Percentiles rank a stretch among this genome's conserved stretches.
Evolutionary conservation across 2,113 vertebrate genomes (phyloP).

Genomic region (Athene noctua): DNA sequence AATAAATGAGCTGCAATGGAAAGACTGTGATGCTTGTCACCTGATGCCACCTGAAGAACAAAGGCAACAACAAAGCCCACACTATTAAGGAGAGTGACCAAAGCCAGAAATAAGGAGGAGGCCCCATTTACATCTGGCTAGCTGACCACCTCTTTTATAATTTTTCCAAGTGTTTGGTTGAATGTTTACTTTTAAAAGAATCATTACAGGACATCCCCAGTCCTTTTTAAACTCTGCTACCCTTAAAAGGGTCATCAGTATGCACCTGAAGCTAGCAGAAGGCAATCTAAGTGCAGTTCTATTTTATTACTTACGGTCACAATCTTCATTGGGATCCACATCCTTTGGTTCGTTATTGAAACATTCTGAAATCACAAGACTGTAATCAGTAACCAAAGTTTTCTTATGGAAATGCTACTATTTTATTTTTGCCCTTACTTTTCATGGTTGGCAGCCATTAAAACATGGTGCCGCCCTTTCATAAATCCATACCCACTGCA

Average conservation of each 20-base stretch:
- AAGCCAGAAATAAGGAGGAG: neutral
- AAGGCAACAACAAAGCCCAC: neutral
- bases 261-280: neutral
- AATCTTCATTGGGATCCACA: conserved; percentile 77
- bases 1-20: neutral
- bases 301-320: conserved; percentile 79
- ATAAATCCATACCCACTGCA: neutral
- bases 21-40: neutral
- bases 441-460: neutral
- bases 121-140: neutral
- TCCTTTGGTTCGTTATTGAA: conserved; percentile 87
- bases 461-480: neutral
- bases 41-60: neutral
- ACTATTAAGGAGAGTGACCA: neutral
- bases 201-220: neutral
- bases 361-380: conserved; percentile 80
- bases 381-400: neutral
- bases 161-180: neutral
- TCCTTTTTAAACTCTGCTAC: neutral
- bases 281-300: neutral
- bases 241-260: neutral
- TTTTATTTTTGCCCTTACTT: neutral
- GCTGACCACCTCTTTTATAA: neutral
- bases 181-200: neutral
- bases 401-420: neutral